Evolutionary conservation across 2,888 invertebrate species (phyloP).

Genomic region (Oasisia sp.): DNA sequence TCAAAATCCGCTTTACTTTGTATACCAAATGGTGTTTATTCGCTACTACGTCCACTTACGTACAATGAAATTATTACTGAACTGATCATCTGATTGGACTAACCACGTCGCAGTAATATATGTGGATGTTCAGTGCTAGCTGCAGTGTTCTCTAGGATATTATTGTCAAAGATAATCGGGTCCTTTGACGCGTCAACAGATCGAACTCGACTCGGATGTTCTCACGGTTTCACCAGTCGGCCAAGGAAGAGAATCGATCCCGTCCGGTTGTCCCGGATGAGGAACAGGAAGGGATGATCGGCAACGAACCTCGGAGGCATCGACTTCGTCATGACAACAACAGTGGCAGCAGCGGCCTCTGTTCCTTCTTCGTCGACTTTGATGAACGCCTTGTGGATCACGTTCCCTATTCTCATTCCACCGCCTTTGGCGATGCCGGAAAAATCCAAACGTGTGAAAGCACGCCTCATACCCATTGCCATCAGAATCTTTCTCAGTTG

Average conservation of each 20-base stretch:
- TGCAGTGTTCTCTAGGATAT: neutral
- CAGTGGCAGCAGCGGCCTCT: conserved; percentile 60
- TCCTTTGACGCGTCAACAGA: neutral
- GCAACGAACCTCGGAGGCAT: conserved; percentile 40
- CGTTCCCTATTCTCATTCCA: conserved; percentile 49
- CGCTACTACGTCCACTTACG: neutral
- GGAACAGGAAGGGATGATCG: conserved; percentile 59
- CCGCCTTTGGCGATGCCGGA: conserved; percentile 50
- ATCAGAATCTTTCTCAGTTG: conserved; percentile 44
- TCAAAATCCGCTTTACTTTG: neutral
- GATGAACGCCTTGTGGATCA: conserved; percentile 60
- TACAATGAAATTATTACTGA: neutral
- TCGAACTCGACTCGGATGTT: neutral
- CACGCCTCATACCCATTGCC: conserved; percentile 51
- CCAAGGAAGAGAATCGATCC: conserved; percentile 36
- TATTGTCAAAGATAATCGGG: too few species aligned
- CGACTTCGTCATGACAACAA: neutral
- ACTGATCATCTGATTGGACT: neutral
- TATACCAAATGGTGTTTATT: neutral
- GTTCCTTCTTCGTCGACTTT: conserved; percentile 62
- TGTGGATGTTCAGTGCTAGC: neutral
- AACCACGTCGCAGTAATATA: neutral
- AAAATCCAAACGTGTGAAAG: conserved; percentile 54
- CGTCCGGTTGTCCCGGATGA: conserved; percentile 45
- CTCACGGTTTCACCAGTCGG: neutral